Conservation (phyloP, 2,113 vertebrate genomes). For the Rhynchopsitta pachyrhyncha region DNA sequence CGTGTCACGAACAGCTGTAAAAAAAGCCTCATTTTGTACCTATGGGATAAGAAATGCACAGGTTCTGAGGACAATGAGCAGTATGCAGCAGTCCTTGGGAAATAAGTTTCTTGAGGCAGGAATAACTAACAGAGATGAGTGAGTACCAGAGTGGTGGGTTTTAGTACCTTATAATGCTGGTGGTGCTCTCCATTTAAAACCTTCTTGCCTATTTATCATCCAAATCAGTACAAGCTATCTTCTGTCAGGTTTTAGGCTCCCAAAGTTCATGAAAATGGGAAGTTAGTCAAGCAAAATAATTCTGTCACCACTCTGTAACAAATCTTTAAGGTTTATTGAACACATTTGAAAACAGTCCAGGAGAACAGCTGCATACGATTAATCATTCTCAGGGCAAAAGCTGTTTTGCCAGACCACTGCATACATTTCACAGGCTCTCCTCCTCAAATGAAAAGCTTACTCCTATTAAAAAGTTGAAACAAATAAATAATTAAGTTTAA, state of each 20-base stretch:
- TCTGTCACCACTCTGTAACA: slow-evolving; percentile 27
- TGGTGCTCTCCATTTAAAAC: not conserved
- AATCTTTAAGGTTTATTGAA: slow-evolving; percentile 49
- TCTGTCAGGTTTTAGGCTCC: slow-evolving; percentile 13
- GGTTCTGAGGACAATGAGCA: not conserved
- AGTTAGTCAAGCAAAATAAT: slow-evolving; percentile 27
- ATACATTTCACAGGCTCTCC: not conserved
- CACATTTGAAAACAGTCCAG: slow-evolving; percentile 41
- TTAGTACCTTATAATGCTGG: not conserved
- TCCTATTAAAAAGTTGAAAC: not conserved
- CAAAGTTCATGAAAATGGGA: slow-evolving; percentile 24
- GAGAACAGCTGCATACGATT: slow-evolving; percentile 50
- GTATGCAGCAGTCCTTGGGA: not conserved
- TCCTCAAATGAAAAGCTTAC: not conserved
- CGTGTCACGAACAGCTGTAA: not conserved
- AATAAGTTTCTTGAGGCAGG: not conserved
- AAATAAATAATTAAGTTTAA: not conserved
- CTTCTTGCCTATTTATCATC: slow-evolving; percentile 6
- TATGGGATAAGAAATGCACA: not conserved
- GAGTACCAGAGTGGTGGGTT: not conserved
- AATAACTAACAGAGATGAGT: not conserved
- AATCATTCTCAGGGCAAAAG: slow-evolving; percentile 8
- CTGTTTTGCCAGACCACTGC: slow-evolving; percentile 1
- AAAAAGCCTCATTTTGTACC: not conserved
- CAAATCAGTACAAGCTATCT: not conserved